Evolutionary conservation across 64 coral and sea anemone species (phyloP).

Genomic region (Hydrozoanthus tunicans): DNA sequence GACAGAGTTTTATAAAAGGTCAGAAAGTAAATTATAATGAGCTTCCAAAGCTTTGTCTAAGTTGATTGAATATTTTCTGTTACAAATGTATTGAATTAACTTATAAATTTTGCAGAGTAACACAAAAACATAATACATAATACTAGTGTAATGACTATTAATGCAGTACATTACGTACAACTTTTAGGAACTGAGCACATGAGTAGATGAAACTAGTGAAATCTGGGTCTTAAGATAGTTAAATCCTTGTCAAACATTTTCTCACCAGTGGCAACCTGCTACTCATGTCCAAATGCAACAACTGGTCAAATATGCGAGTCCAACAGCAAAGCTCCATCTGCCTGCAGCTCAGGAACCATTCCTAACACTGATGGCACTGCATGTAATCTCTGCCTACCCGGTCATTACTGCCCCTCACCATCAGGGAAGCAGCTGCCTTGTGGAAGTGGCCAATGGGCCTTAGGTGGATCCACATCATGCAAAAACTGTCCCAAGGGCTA

Average conservation of each 20-base stretch:
- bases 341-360: constrained; percentile 66
- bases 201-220: no score
- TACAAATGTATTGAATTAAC: no score
- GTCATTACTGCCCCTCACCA: constrained; percentile 81
- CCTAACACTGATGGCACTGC: constrained; percentile 81
- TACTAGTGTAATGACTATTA: no score
- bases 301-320: constrained; percentile 88
- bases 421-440: constrained; percentile 66
- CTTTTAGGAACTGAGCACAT: no score
- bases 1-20: no score
- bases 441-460: constrained; percentile 71
- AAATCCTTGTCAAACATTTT: not conserved
- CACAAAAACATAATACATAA: no score
- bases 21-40: no score
- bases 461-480: constrained; percentile 76
- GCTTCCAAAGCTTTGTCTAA: no score
- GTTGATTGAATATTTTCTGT: no score
- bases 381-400: constrained; percentile 70
- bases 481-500: constrained; percentile 74
- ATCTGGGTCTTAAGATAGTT: not conserved
- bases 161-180: no score
- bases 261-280: constrained; percentile 18
- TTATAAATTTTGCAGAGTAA: no score
- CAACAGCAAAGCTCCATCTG: constrained; percentile 62
- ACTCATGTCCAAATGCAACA: constrained; percentile 88